Evolutionary conservation across 2,888 invertebrate genomes (phyloP).

Genomic region (Lissocephala sabroskyi): DNA sequence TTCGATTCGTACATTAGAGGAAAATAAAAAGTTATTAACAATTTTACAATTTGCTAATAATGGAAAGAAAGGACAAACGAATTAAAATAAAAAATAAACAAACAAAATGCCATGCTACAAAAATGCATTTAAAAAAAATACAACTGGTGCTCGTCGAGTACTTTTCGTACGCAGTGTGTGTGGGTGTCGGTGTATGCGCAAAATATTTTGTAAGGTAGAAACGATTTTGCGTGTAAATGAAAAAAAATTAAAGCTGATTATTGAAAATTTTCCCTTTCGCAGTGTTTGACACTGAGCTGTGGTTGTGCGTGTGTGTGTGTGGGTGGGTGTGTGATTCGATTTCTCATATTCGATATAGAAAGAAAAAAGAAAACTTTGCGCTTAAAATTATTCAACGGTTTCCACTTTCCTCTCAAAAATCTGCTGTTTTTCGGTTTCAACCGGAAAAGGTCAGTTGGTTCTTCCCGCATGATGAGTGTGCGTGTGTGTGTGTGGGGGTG

Average conservation of each 20-base stretch:
- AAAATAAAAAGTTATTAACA: conserved; percentile 1
- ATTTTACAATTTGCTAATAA: conserved; percentile 5
- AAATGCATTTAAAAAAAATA: conserved; percentile 40
- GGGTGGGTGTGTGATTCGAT: conserved; percentile 54
- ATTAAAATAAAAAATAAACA: conserved; percentile 6
- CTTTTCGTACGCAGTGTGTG: conserved; percentile 34
- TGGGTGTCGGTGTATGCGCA: conserved; percentile 3
- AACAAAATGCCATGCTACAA: conserved; percentile 45
- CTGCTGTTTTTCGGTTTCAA: too few species aligned
- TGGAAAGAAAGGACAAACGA: conserved; percentile 3
- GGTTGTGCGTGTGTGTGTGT: conserved; percentile 41
- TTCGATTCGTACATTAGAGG: conserved; percentile 3
- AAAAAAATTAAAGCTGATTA: too few species aligned
- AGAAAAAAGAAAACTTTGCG: background rate
- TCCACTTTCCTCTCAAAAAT: too few species aligned
- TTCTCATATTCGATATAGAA: conserved; percentile 57
- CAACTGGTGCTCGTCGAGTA: conserved; percentile 40
- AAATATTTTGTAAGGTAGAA: too few species aligned
- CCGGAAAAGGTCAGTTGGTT: too few species aligned
- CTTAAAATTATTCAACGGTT: conserved; percentile 18
- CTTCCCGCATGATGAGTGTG: conserved; percentile 18
- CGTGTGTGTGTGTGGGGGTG: conserved; percentile 20
- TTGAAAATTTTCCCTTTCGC: conserved; percentile 47
- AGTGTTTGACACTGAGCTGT: conserved; percentile 51
- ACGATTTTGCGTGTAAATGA: too few species aligned